These are phyloP conservation scores for Pocillopora damicornis DNA, from an alignment of 64 coral and sea anemone species.

Conservation along the genomic window DNA sequence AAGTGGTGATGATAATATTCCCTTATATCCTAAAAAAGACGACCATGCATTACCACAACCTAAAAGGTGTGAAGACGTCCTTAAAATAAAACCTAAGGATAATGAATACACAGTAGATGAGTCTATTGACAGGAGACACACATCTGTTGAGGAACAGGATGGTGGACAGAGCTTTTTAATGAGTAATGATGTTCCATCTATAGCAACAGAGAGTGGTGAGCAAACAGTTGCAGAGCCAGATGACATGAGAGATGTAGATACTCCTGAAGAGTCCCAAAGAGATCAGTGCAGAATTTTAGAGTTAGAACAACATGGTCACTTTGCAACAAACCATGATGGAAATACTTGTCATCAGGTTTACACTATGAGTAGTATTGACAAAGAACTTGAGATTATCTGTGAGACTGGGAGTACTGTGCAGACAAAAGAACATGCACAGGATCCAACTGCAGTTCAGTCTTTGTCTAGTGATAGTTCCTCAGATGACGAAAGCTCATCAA, in stretches of 20 bases:
- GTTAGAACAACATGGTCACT: neutral
- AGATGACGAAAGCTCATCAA: constrained; percentile 39
- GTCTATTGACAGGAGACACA: neutral
- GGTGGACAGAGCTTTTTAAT: neutral
- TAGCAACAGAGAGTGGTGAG: no score
- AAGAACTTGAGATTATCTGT: neutral
- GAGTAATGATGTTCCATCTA: no score
- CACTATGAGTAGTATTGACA: neutral
- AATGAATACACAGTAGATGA: neutral
- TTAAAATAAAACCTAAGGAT: neutral
- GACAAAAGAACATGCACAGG: neutral
- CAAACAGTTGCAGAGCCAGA: neutral
- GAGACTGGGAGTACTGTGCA: neutral
- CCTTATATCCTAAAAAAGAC: neutral
- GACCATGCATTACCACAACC: neutral
- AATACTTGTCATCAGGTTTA: neutral
- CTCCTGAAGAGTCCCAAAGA: neutral
- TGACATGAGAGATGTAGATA: neutral
- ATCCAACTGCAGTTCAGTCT: neutral
- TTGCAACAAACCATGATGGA: neutral
- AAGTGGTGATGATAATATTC: neutral
- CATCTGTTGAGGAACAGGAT: no score
- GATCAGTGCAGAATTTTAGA: neutral
- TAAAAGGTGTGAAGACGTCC: no score
- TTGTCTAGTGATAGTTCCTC: constrained; percentile 11